A percentile compares a stretch with the other conserved stretches of the same genome.
Evolutionary conservation across 2,113 vertebrate species (phyloP).

Genomic region (Vidua chalybeata): DNA sequence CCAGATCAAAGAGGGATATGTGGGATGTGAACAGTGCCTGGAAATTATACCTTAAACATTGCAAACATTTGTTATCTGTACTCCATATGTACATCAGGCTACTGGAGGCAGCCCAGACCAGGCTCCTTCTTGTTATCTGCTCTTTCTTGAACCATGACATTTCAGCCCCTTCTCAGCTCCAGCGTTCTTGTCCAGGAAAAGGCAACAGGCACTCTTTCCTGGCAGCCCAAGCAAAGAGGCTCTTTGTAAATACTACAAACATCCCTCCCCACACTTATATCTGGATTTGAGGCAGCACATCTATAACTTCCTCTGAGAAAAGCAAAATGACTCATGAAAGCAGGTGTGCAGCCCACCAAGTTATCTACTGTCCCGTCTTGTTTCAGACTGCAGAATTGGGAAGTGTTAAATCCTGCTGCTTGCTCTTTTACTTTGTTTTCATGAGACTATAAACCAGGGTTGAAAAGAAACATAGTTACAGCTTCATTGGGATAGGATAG

Average conservation of each 20-base stretch:
- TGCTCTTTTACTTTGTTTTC: neutral
- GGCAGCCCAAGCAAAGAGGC: neutral
- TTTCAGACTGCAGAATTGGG: neutral
- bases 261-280: neutral
- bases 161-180: neutral
- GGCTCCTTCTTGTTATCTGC: neutral
- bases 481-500: neutral
- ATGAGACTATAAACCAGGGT: neutral
- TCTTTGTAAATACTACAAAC: neutral
- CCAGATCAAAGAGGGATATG: neutral
- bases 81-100: neutral
- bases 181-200: rapidly evolving
- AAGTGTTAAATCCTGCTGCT: neutral
- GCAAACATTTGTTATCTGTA: rapidly evolving
- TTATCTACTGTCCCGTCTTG: neutral
- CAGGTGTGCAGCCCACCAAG: rapidly evolving
- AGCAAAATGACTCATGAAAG: neutral
- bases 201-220: neutral
- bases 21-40: neutral
- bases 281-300: neutral
- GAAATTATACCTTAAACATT: neutral
- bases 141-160: neutral
- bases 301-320: neutral
- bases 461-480: neutral
- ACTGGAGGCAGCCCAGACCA: neutral